Evolutionary conservation across 2,888 invertebrate genomes (phyloP), one percentile per base, ranked within the genome.

Genomic region (Sipunculus nudus): DNA sequence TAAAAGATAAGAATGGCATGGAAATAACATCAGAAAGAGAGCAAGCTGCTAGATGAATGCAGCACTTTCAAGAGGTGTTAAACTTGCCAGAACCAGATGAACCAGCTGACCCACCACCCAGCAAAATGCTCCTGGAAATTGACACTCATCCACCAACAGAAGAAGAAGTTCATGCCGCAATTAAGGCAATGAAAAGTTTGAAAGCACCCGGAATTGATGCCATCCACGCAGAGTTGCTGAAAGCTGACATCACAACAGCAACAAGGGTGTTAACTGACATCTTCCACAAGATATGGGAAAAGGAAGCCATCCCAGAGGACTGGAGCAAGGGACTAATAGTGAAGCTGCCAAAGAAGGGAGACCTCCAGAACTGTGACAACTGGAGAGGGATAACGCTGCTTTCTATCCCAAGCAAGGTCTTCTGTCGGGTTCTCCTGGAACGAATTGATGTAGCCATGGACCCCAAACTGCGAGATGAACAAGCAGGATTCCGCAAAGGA

Each of bases 331-430:
- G 53, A 29, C 40, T 28, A 16, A 28, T 40, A 23, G 19, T 43
- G 16, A 53, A 53, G 29, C 40, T 53, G 13, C 43, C 40, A 63
- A 63, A 56, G 52, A 66, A 61, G 50, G 63, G 49, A 10, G 50
- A 49, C 39, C 28, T 19, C 21, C 25, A 53, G 52, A 31, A 59
- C 41, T 58, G 59, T 25, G 26, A 45, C 23, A 61, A 64, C 39
- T 68, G 53, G 35, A 50, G 61, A 57, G 63, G 66, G 21, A 67
- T 64, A 13, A 61, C 52, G 35, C 52, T 66, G 0, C 46, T 66
- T 8, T 59, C 61, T 31, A 23, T 67, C 16, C 55, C 55, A 13
- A 57, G 59, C 28, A 65, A 63, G 38, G 47, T 60, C 49, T 40
- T 61, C 31, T 46, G 49, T 43, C 53, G 43, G 46, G 39, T 57